Evolutionary conservation across 2,797 vertebrate species (phyloP).

Genomic region (Agapornis canus): DNA sequence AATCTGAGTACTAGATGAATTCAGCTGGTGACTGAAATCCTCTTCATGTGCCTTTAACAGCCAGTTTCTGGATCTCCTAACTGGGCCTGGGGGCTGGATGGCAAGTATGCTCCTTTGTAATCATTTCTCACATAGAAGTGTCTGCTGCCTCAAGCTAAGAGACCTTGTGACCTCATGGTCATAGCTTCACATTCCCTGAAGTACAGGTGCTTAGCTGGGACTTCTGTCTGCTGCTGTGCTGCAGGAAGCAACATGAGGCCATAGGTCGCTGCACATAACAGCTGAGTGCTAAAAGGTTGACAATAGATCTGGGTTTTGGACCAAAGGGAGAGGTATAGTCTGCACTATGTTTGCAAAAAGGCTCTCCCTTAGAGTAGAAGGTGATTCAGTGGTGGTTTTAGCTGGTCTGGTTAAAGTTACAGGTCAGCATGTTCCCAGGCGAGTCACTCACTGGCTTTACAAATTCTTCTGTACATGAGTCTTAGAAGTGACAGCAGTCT

Average conservation of each 20-base stretch:
- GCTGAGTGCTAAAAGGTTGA: neutral
- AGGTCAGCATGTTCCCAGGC: neutral
- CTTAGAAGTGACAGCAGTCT: neutral
- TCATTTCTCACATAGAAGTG: neutral
- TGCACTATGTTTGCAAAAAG: neutral
- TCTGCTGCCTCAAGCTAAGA: neutral
- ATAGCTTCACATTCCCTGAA: neutral
- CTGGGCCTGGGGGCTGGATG: neutral
- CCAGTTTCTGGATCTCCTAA: rapidly evolving
- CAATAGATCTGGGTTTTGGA: neutral
- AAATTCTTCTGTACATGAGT: neutral
- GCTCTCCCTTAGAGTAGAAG: neutral
- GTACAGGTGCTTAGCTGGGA: neutral
- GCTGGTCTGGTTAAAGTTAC: neutral
- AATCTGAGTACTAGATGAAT: neutral
- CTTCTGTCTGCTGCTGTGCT: neutral
- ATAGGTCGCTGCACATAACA: rapidly evolving
- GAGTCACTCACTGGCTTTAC: neutral
- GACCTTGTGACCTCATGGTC: neutral
- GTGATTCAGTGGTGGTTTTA: neutral
- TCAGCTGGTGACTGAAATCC: neutral
- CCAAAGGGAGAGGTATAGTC: neutral
- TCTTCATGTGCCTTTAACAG: neutral
- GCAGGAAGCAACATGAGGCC: neutral
- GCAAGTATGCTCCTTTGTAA: neutral